phyloP scores from a whole-genome alignment of 2,113 vertebrate genomes.

The Platycercus adscitus region DNA sequence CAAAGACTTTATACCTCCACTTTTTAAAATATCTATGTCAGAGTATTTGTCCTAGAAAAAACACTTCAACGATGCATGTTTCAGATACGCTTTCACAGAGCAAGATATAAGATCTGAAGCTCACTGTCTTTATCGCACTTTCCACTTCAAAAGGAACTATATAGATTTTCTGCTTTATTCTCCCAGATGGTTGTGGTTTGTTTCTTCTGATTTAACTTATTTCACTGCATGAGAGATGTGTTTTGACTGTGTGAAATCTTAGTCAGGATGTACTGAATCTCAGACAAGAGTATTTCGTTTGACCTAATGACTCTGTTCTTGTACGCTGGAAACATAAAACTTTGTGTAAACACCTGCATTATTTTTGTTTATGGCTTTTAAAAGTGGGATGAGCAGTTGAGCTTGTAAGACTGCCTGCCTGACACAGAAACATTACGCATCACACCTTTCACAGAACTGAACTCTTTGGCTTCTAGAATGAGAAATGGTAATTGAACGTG shows the following conservation, averaged over 20 bases:
- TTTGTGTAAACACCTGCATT: background rate
- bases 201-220: background rate
- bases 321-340: background rate
- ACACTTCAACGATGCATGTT: rapidly evolving
- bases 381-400: background rate
- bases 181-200: background rate
- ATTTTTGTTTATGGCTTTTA: background rate
- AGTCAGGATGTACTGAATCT: background rate
- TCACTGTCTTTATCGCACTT: background rate
- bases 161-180: background rate
- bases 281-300: background rate
- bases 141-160: background rate
- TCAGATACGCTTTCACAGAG: background rate
- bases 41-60: background rate
- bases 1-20: background rate
- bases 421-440: background rate
- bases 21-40: background rate
- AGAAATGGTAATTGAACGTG: background rate
- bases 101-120: background rate
- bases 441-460: background rate
- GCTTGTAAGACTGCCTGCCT: background rate
- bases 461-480: background rate
- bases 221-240: background rate
- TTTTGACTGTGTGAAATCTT: background rate
- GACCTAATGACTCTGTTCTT: background rate